A percentile compares a stretch with the other conserved stretches of the same genome.
Conservation (phyloP, 2,888 invertebrate genomes). For the Pollenia griseotomentosa region DNA sequence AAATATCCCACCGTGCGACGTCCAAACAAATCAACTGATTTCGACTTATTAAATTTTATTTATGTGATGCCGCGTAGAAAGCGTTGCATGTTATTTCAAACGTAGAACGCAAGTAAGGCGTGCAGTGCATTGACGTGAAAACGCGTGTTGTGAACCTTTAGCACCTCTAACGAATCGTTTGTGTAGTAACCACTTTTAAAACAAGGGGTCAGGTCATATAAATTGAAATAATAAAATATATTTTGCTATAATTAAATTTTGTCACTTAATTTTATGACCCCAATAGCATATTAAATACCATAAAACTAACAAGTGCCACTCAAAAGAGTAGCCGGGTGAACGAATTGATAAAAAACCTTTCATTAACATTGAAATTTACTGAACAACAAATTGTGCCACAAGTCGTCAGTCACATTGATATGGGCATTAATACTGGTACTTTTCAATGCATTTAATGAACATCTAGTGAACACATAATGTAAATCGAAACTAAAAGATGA, state of each 20-base stretch:
- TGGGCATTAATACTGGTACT: background rate
- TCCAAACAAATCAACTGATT: too few relatives aligned
- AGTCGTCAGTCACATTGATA: conserved; percentile 3
- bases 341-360: conserved; percentile 7
- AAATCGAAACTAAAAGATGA: conserved; percentile 42
- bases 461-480: conserved; percentile 46
- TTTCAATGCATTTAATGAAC: conserved; percentile 7
- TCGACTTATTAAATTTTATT: too few relatives aligned
- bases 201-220: background rate
- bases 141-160: too few relatives aligned
- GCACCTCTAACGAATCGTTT: too few relatives aligned
- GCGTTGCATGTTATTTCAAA: too few relatives aligned
- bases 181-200: too few relatives aligned
- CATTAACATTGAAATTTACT: conserved; percentile 62
- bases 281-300: conserved; percentile 14
- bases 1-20: too few relatives aligned
- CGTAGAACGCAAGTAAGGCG: too few relatives aligned
- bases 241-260: background rate
- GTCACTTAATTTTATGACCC: background rate
- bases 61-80: too few relatives aligned
- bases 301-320: conserved; percentile 53
- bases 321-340: background rate
- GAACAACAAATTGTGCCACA: conserved; percentile 44
- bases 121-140: too few relatives aligned
- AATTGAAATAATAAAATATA: background rate